Base-by-base conservation (phyloP, 2,888 invertebrate genomes). In the Parelbella ahira region DNA sequence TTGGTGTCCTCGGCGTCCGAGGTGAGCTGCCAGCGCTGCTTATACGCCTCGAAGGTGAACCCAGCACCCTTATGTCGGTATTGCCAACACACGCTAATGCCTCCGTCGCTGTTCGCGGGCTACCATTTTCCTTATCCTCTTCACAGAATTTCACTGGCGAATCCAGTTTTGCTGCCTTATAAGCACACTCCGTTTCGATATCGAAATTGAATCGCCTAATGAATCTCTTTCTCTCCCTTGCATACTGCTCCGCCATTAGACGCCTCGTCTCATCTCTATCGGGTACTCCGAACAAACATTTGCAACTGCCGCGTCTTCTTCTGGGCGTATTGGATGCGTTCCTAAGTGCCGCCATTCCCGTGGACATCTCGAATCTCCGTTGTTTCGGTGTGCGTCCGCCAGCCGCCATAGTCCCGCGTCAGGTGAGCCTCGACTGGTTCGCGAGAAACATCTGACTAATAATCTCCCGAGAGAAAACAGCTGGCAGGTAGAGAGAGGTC, bases 201-300 rank as follows among this genome's bases (percentile, higher is more conserved):
- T 91, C 90, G 38, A 91, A 88, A 54, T 91, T 91, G 67, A 91
- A 92, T 54, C 90, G 76, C 45, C 83, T 81, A 37, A 88, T 86
- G 58, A 91, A 90, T 37, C 89, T 81, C 54, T 88, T 86, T 55
- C 89, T 77, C 48, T 91, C 91, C 44, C 83, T 71, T 21, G 88
- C 80, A 43, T 90, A 83, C 48, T 91, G 90, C 44, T 91, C 90
- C 19, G 90, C 88, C 50, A 91, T 78, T 54, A 91, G 65, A 20
- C 88, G 81, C 36, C 77, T 84, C 2, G 91, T 91, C 38, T 91
- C 91, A 12, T 88, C 88, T 2, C 89, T 68, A 55, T 90, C 89
- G 5, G 91, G 88, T 1, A 84, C 82, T 4, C 91, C 91, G 54
- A 92, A 92, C 1, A 92, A 67, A 58, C 91, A 91, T 61, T 88